Percentiles rank a stretch among this genome's conserved stretches.
These are phyloP conservation scores for Dyspetes luteomarginatus DNA, from an alignment of 2,888 invertebrate genomes.

Conservation along the genomic window DNA sequence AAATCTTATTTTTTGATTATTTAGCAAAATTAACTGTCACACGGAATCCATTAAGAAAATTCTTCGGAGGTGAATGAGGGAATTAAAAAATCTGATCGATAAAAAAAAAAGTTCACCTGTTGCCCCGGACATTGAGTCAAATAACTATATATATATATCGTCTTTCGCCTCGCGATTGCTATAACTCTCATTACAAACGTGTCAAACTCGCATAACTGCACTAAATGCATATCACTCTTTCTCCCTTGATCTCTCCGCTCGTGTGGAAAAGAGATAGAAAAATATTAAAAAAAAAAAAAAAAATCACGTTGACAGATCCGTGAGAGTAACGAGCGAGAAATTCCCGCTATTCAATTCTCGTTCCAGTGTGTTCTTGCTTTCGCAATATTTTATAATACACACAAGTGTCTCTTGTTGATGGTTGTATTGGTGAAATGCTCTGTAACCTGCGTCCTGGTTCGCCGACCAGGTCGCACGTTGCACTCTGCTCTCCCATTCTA, in stretches of 20 bases:
- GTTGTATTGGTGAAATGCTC: constrained; percentile 57
- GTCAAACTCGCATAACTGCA: constrained; percentile 37
- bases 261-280: constrained; percentile 31
- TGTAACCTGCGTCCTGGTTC: constrained; percentile 77
- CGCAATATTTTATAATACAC: constrained; percentile 49
- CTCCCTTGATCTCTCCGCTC: neutral
- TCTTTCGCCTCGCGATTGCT: constrained; percentile 15
- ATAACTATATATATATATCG: constrained; percentile 14
- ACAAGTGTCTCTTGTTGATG: constrained; percentile 17
- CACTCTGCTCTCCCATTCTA: constrained; percentile 46
- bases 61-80: too few relatives aligned
- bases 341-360: constrained; percentile 63
- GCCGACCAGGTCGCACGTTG: constrained; percentile 75
- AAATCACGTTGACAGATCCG: constrained; percentile 61
- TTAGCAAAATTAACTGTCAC: too few relatives aligned
- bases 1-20: too few relatives aligned
- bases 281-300: constrained; percentile 24
- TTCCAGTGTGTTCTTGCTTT: constrained; percentile 43
- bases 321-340: constrained; percentile 61
- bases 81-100: neutral
- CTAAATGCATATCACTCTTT: constrained; percentile 32
- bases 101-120: constrained; percentile 53
- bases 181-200: constrained; percentile 10
- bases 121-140: constrained; percentile 5
- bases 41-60: too few relatives aligned